Evolutionary conservation across 2,888 invertebrate genomes (phyloP), one percentile per base, ranked within the genome.

Genomic region (Eupithecia inturbata): DNA sequence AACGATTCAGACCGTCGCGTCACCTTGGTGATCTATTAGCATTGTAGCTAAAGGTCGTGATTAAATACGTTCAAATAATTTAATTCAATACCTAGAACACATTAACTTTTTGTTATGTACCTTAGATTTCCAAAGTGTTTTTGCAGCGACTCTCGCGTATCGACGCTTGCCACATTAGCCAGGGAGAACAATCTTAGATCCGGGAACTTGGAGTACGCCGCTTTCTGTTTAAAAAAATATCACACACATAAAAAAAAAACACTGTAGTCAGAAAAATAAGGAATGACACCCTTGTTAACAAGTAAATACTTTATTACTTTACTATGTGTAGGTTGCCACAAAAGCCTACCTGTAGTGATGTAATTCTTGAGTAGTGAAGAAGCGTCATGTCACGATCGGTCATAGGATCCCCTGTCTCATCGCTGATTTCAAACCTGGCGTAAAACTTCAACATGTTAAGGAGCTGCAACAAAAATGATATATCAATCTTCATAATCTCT

Each of bases 391-490:
- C 98, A 77, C 97, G 96, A 85, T 99, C 98, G 0, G 97, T 98
- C 81, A 99, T 95, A 0, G 99, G 98, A 88, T 99, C 99, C 0
- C 99, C 99, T 0, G 98, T 97, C 84, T 98, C 97, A 86, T 99
- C 99, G 89, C 98, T 98, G 78, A 99, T 99, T 93, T 99, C 99
- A 91, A 99, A 99, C 75, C 98, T 96, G 0, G 98, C 97, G 91
- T 99, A 99, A 88, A 99, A 99, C 87, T 98, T 98, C 70, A 99
- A 92, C 97, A 99, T 98, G 80, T 98, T 98, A 83, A 99, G 92
- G 7, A 99, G 95, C 98, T 99, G 95, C 16, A 96, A 95, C 80
- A 84, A 88, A 75, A 36, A n/a, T 31, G 1, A 57, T 68, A 49
- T 16, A 62, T 19, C 1, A 41, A 41, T 49, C 19, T n/a, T 49